Conservation (phyloP, 2,113 vertebrate species). For the Caracal caracal region DNA sequence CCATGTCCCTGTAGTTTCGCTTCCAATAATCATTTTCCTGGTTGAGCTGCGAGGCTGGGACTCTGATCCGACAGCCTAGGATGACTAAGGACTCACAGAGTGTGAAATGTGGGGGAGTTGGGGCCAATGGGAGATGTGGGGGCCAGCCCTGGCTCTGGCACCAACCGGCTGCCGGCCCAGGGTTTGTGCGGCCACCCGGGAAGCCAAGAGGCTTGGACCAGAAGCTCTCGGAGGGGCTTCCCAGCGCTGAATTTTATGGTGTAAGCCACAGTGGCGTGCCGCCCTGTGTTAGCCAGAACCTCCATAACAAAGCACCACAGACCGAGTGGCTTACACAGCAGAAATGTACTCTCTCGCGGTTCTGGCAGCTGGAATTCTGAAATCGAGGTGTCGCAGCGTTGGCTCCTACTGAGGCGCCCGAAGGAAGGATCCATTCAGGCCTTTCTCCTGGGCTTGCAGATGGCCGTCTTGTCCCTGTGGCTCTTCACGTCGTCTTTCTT, state of each 20-base stretch:
- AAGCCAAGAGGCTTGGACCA: background rate
- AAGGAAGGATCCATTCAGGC: too few species aligned
- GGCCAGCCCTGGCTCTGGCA: background rate
- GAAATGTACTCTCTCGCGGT: background rate
- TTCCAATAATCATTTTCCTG: background rate
- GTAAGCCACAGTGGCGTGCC: rapidly evolving
- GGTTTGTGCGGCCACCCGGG: rapidly evolving
- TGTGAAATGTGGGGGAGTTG: background rate
- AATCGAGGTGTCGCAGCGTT: background rate
- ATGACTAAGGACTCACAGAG: background rate
- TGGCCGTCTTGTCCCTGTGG: background rate
- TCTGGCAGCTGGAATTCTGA: background rate
- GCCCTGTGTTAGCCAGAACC: background rate
- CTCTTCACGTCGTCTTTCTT: background rate
- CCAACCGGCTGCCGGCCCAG: background rate
- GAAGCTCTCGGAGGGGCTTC: background rate
- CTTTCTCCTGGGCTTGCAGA: background rate
- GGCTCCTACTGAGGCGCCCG: rapidly evolving
- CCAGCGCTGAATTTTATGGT: background rate
- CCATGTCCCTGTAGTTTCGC: background rate
- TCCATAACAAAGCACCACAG: background rate
- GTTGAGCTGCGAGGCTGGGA: background rate
- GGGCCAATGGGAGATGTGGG: background rate
- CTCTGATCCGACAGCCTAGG: background rate
- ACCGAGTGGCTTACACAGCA: rapidly evolving